Evolutionary conservation across 2,888 invertebrate species (phyloP).

Genomic region (Phaonia tiefii): DNA sequence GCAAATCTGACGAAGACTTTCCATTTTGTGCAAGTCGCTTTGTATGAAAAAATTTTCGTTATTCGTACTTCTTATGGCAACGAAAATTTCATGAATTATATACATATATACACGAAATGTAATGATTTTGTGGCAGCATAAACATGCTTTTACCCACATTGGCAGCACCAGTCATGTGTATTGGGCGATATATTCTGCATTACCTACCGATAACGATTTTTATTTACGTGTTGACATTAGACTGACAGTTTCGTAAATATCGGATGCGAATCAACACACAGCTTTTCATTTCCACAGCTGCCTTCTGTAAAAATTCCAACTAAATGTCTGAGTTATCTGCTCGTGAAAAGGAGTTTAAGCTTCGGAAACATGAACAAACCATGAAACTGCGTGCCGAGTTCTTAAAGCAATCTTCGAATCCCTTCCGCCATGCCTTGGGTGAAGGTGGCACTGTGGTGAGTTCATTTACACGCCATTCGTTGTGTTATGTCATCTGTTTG

Average conservation of each 20-base stretch:
- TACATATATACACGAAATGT: too few relatives aligned
- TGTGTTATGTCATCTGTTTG: conserved; percentile 78
- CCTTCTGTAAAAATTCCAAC: not conserved
- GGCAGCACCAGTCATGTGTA: not conserved
- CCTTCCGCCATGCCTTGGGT: conserved; percentile 85
- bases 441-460: conserved; percentile 88
- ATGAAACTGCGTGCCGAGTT: conserved; percentile 84
- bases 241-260: conserved; percentile 8
- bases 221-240: conserved; percentile 42
- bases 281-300: too few relatives aligned
- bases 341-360: conserved; percentile 74
- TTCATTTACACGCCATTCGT: conserved; percentile 74
- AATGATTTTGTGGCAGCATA: too few relatives aligned
- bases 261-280: too few relatives aligned
- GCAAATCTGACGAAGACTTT: too few relatives aligned
- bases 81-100: too few relatives aligned
- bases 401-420: conserved; percentile 86
- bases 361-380: conserved; percentile 77
- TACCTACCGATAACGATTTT: conserved; percentile 24
- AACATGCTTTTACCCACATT: too few relatives aligned
- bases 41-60: too few relatives aligned
- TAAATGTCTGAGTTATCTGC: conserved; percentile 69
- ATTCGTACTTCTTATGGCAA: too few relatives aligned
- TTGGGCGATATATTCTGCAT: conserved; percentile 13
- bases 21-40: too few relatives aligned